Conservation (phyloP, 2,113 vertebrate genomes). For the Cervus canadensis region DNA sequence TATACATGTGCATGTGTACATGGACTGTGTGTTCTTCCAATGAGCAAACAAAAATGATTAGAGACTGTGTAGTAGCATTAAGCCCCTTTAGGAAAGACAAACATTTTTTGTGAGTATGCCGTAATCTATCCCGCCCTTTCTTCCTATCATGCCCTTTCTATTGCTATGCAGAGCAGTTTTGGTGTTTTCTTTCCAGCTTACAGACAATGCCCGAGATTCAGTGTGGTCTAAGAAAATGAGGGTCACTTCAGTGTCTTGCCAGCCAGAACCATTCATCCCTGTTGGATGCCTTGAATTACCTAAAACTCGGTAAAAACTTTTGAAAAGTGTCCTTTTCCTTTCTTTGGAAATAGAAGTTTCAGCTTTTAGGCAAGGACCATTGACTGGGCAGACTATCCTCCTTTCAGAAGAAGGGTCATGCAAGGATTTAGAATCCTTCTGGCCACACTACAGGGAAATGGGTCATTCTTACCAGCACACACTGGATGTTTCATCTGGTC, state of each 20-base stretch:
- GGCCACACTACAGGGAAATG: background rate
- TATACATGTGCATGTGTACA: fast-evolving
- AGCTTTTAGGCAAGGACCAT: background rate
- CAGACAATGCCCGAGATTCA: background rate
- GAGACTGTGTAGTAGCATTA: background rate
- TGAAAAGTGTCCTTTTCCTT: background rate
- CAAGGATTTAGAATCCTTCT: background rate
- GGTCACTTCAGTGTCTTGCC: background rate
- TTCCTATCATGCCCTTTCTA: background rate
- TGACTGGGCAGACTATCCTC: background rate
- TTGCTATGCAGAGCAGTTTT: background rate
- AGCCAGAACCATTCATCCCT: background rate
- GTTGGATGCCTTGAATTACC: background rate
- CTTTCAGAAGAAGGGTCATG: background rate
- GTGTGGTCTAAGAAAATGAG: background rate
- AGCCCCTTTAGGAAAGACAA: background rate
- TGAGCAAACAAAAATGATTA: background rate
- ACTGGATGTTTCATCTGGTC: background rate
- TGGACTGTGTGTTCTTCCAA: background rate
- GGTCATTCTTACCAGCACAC: background rate
- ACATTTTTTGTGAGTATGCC: background rate
- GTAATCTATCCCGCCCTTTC: background rate
- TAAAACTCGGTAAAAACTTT: background rate
- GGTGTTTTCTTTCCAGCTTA: background rate
- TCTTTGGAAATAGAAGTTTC: background rate